Conservation (phyloP, 2,113 vertebrate genomes). For the Eublepharis macularius region DNA sequence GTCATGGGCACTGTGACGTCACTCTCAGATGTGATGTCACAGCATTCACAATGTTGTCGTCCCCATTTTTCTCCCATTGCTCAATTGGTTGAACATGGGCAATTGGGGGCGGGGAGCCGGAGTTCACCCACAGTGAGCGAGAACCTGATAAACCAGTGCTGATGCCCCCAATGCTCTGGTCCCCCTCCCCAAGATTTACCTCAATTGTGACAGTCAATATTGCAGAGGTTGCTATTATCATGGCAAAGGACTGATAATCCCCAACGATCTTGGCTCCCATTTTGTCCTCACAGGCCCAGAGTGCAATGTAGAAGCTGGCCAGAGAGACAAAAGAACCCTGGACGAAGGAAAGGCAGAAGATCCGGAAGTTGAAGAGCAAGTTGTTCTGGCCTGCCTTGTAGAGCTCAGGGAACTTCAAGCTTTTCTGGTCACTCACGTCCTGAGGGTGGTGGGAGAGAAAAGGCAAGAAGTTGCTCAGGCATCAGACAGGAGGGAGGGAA, state of each 20-base stretch:
- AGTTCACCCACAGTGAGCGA: too few species aligned
- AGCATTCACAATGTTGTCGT: too few species aligned
- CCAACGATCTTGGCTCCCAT: constrained; percentile 26
- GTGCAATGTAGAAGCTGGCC: constrained; percentile 80
- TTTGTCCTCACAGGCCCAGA: constrained; percentile 72
- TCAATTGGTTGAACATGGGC: too few species aligned
- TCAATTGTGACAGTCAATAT: constrained; percentile 79
- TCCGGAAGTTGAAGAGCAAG: constrained; percentile 79
- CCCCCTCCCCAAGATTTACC: constrained; percentile 67
- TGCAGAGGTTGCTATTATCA: constrained; percentile 77
- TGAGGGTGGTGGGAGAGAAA: constrained; percentile 36
- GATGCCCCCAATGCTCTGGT: neutral
- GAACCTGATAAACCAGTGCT: too few species aligned
- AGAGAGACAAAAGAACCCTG: constrained; percentile 82
- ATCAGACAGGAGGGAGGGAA: neutral
- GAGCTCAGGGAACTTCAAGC: constrained; percentile 81
- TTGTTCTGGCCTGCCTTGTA: constrained; percentile 80
- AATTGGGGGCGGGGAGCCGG: too few species aligned
- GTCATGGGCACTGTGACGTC: too few species aligned
- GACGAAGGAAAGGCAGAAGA: constrained; percentile 73
- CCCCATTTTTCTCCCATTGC: too few species aligned
- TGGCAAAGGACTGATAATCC: constrained; percentile 84
- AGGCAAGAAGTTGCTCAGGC: neutral
- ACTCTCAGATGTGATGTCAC: too few species aligned
- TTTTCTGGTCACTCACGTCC: constrained; percentile 82